Percentiles rank a stretch among this genome's conserved stretches.
These are phyloP conservation scores for Dolichallabes microphthalmus DNA, from an alignment of 2,113 vertebrate species.

Conservation along the genomic window DNA sequence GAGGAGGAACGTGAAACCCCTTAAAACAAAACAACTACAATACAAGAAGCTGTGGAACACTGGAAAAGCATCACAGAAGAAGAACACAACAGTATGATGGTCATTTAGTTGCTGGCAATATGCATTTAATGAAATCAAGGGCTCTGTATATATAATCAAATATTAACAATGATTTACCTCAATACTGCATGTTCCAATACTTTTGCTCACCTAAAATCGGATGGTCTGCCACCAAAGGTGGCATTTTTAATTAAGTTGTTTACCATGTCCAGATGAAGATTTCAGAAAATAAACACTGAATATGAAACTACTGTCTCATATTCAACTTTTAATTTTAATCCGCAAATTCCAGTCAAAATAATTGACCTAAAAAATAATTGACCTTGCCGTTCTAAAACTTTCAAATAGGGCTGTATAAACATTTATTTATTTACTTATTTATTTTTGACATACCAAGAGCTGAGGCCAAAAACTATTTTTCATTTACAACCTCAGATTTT, in stretches of 20 bases:
- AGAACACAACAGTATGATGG: neutral
- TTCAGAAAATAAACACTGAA: neutral
- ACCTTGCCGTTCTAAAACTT: neutral
- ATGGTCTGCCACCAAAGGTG: neutral
- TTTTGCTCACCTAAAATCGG: neutral
- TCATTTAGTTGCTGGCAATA: neutral
- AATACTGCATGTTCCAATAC: neutral
- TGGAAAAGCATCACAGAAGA: neutral
- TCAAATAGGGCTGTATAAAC: neutral
- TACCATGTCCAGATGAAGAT: neutral
- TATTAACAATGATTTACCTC: neutral
- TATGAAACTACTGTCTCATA: neutral
- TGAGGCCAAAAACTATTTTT: neutral
- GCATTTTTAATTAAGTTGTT: neutral
- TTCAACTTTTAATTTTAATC: neutral
- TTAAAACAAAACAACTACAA: neutral
- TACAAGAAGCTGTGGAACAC: neutral
- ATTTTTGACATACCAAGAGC: neutral
- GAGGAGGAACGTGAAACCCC: neutral
- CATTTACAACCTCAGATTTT: too few relatives aligned
- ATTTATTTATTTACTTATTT: neutral
- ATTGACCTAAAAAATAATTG: neutral
- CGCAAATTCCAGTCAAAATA: neutral
- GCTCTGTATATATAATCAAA: neutral
- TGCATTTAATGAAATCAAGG: neutral